Base-by-base conservation (phyloP, 1,140 invertebrate species). In the Pogonomyrmex californicus region DNA sequence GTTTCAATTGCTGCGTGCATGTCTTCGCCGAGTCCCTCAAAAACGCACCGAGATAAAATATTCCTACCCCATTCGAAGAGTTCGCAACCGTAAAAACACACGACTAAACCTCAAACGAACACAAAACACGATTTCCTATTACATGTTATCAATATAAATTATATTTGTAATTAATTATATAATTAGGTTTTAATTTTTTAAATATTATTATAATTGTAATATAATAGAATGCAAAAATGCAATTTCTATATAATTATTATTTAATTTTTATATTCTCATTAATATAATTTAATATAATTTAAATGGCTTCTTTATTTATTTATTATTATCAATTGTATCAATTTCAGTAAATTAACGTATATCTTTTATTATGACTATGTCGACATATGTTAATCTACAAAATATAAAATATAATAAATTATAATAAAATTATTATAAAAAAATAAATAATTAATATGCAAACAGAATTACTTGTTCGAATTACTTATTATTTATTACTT, bases 1-100 rank as follows among this genome's bases (percentile, higher is more conserved):
- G 68, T 76, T 85, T 76, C 81, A 76, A 85, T 85, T 85, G 81
- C 68, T 83, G 68, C 70, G 70, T 63, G 66, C 56, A 33, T 63
- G 71, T 85, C 44, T 76, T 51, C 70, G 56, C 60, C 54, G 54
- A 60, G 68, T 75, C 10, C 23, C 47, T 75, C n/a, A 62, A 71
- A 71, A 73, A 76, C 23, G 41, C 49, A 68, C 23, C 41, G 54
- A 83, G 33, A 76, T 85, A 75, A 60, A 85, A 76, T 36, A 76
- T 85, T 33, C 47, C 54, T 33, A 47, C 2, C 4, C 23, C 38
- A 41, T 73, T 49, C 9, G 14, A 82, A 2, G 23, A 44, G 30
- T 41, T 81, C 9, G 9, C 10, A 60, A 83, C 44, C 2, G 41
- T 44, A 33, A 51, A 51, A 14, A 60, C 41, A 60, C 41, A 5